Conservation (phyloP, 2,888 invertebrate species). For the Trilocha varians region DNA sequence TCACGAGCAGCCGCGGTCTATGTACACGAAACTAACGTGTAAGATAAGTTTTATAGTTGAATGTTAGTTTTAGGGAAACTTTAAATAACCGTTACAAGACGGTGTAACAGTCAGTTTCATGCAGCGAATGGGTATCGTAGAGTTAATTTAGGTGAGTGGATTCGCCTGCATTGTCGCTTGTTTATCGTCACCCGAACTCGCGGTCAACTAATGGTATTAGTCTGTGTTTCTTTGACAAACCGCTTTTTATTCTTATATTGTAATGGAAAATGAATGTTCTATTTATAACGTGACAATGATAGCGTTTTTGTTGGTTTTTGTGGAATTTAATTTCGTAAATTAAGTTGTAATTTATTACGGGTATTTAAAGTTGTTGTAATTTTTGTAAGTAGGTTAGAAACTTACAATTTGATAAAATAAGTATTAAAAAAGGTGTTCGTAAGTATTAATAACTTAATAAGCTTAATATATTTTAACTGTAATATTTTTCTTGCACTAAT, state of each 20-base stretch:
- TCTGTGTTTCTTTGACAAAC: constrained; percentile 35
- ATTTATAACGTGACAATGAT: neutral
- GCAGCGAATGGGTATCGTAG: constrained; percentile 55
- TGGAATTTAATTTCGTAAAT: neutral
- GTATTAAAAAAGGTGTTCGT: too few relatives aligned
- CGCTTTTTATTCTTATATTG: neutral
- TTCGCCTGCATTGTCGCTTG: constrained; percentile 68
- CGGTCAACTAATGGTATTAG: constrained; percentile 64
- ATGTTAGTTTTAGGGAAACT: neutral
- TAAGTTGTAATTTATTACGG: too few relatives aligned
- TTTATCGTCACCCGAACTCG: constrained; percentile 52
- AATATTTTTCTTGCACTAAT: too few relatives aligned
- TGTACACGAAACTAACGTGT: too few relatives aligned
- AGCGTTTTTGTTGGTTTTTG: neutral
- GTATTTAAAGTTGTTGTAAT: too few relatives aligned
- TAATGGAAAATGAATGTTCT: neutral
- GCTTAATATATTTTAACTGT: too few relatives aligned
- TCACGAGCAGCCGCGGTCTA: too few relatives aligned
- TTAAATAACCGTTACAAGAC: constrained; percentile 13
- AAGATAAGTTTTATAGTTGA: constrained; percentile 11
- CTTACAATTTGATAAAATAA: too few relatives aligned
- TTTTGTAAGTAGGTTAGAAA: too few relatives aligned
- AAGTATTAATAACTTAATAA: too few relatives aligned
- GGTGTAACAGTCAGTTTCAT: constrained; percentile 39
- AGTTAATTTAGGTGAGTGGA: constrained; percentile 72